Evolutionary conservation across 2,113 vertebrate genomes (phyloP), one percentile per base, ranked within the genome.

Genomic region (Pipa parva): DNA sequence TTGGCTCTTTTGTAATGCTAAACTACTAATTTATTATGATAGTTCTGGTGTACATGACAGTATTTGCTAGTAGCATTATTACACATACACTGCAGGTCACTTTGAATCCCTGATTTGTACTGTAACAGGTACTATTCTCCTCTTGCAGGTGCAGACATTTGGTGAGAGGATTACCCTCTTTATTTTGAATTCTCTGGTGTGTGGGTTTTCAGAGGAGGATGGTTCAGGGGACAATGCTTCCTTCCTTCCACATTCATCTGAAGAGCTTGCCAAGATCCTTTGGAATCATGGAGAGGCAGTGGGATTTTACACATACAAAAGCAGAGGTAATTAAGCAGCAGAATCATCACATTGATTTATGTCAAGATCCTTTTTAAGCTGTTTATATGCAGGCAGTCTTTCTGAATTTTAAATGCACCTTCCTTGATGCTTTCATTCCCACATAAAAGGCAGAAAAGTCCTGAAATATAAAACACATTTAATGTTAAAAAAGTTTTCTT

Each of bases 261-360:
- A 79, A 0, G 94, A 97, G 75, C 71, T 73, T 72, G 92, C 88
- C 73, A 97, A 94, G 73, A 87, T 99, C 74, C 75, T 96, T 71
- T 97, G 96, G 96, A 78, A 72, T 25, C 77, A 86, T 0, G 77
- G 89, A 0, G 85, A 91, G 24, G 95, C 93, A 0, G 83, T 89
- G 37, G 96, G 87, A 31, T 98, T 98, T 82, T 98, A 97, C 76
- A 92, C 93, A 0, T 29, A 88, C 75, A 97, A 96, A 73, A 83
- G 64, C 75, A 97, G 90, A 92, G 95, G 94, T 97, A 72, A 77
- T 64, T 58, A 73, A 2, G 6, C 17, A n/a, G 39, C 10, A 31
- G 5, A 6, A 31, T 31, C 29, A 31, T 31, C 5, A 31, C 55
- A 39, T 73, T 63, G 10, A 12, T 33, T 12, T 33, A 33, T n/a